Percentiles rank a stretch among this genome's conserved stretches.
These are phyloP conservation scores for Brenthis hecate DNA, from an alignment of 2,888 invertebrate genomes.

Conservation along the genomic window DNA sequence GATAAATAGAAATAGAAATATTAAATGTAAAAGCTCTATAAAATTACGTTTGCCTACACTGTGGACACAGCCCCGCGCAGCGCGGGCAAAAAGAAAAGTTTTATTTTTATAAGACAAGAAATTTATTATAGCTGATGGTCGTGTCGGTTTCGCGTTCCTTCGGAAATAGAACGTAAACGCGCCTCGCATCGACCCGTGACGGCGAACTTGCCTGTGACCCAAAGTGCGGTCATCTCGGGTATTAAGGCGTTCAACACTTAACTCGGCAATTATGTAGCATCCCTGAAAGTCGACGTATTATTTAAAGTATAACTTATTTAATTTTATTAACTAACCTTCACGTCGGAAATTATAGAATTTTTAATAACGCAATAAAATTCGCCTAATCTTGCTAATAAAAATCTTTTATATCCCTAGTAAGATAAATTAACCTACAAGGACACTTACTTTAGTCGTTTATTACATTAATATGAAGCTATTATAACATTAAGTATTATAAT, in stretches of 20 bases:
- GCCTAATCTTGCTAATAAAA: too few relatives aligned
- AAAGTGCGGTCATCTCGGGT: slow-evolving; percentile 15
- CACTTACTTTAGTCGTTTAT: not conserved
- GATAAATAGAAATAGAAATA: not conserved
- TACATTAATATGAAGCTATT: not conserved
- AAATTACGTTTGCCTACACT: slow-evolving; percentile 48
- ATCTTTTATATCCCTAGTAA: too few relatives aligned
- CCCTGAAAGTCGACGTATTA: not conserved
- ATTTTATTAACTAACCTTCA: too few relatives aligned
- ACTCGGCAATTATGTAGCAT: slow-evolving; percentile 4
- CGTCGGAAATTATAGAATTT: too few relatives aligned
- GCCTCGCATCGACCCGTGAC: slow-evolving; percentile 53
- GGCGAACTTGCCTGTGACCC: slow-evolving; percentile 27
- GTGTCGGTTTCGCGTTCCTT: slow-evolving; percentile 77
- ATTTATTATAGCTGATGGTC: slow-evolving; percentile 79
- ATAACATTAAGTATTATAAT: not conserved
- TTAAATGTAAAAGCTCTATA: slow-evolving; percentile 7
- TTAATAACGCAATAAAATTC: too few relatives aligned
- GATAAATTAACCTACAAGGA: too few relatives aligned
- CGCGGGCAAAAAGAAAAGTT: slow-evolving; percentile 78
- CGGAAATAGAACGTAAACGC: slow-evolving; percentile 72
- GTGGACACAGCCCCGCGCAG: slow-evolving; percentile 58
- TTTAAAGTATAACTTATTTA: too few relatives aligned
- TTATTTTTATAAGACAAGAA: slow-evolving; percentile 82
- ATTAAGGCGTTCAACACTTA: slow-evolving; percentile 8